A percentile compares a stretch with the other conserved stretches of the same genome.
These are phyloP conservation scores for Heliothis subflexa DNA, from an alignment of 1,140 invertebrate genomes.

Conservation along the genomic window DNA sequence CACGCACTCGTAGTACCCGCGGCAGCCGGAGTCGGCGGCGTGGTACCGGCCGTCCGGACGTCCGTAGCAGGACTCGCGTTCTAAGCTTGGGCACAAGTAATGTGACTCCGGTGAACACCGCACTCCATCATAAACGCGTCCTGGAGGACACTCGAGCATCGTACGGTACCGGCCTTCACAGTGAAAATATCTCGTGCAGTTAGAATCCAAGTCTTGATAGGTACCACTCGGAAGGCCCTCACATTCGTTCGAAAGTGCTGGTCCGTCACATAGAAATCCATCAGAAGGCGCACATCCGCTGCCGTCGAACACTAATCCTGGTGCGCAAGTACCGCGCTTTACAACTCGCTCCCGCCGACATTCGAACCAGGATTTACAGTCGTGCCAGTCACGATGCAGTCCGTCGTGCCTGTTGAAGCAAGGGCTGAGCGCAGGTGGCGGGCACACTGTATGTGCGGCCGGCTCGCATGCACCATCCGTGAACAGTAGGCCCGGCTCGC, in stretches of 20 bases:
- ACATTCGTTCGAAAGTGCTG: conserved; percentile 78
- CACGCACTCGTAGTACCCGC: conserved; percentile 87
- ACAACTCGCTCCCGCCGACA: conserved; percentile 75
- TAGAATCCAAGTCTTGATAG: conserved; percentile 82
- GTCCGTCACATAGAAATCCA: conserved; percentile 77
- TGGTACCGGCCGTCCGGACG: conserved; percentile 87
- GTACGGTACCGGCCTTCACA: conserved; percentile 80
- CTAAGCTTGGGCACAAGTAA: conserved; percentile 82
- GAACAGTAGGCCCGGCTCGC: conserved; percentile 81
- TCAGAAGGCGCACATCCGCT: conserved; percentile 65
- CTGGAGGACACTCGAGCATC: conserved; percentile 76
- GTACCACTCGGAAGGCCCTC: conserved; percentile 80
- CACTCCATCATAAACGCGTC: conserved; percentile 85
- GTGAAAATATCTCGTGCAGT: conserved; percentile 85
- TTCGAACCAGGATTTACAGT: conserved; percentile 78
- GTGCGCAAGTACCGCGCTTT: conserved; percentile 69
- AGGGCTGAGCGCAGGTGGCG: conserved; percentile 74
- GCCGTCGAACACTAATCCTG: conserved; percentile 77
- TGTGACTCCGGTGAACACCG: conserved; percentile 71
- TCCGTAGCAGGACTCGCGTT: conserved; percentile 83
- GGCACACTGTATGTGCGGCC: conserved; percentile 71
- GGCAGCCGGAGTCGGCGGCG: conserved; percentile 86
- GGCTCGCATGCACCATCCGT: conserved; percentile 79
- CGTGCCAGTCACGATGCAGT: conserved; percentile 76
- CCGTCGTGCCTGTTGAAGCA: conserved; percentile 79